phyloP scores from a whole-genome alignment of 2,113 vertebrate species.

The Aptenodytes forsteri region DNA sequence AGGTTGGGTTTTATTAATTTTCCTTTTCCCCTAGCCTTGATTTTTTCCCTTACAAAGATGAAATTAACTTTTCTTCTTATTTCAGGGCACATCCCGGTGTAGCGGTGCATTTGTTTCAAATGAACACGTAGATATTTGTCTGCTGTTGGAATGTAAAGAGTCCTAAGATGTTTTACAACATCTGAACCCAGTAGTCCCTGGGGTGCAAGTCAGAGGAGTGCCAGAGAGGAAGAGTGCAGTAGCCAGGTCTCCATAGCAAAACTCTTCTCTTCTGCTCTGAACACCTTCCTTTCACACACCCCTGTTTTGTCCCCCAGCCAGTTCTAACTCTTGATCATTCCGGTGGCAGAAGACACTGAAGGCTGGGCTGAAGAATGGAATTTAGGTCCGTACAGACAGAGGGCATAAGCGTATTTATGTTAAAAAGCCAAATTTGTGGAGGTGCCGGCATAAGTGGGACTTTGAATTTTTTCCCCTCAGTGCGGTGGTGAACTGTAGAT shows the following conservation, averaged over 20 bases:
- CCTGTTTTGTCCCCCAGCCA: neutral
- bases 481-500: neutral
- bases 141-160: neutral
- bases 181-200: neutral
- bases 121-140: neutral
- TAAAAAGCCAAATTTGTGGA: neutral
- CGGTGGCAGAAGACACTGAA: neutral
- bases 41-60: neutral
- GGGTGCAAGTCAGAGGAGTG: neutral
- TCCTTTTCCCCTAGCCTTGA: neutral
- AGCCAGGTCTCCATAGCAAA: neutral
- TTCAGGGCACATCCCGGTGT: neutral
- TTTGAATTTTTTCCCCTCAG: neutral
- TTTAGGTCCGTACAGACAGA: neutral
- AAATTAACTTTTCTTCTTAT: neutral
- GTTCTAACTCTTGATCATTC: neutral
- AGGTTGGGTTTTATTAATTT: neutral
- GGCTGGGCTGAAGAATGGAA: neutral
- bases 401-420: neutral
- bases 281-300: neutral
- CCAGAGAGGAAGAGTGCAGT: neutral
- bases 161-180: neutral
- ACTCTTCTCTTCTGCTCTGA: neutral
- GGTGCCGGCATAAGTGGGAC: neutral
- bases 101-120: neutral